Percentiles rank a stretch among this genome's conserved stretches.
phyloP scores from a whole-genome alignment of 2,113 vertebrate species.

The Platysteira castanea region DNA sequence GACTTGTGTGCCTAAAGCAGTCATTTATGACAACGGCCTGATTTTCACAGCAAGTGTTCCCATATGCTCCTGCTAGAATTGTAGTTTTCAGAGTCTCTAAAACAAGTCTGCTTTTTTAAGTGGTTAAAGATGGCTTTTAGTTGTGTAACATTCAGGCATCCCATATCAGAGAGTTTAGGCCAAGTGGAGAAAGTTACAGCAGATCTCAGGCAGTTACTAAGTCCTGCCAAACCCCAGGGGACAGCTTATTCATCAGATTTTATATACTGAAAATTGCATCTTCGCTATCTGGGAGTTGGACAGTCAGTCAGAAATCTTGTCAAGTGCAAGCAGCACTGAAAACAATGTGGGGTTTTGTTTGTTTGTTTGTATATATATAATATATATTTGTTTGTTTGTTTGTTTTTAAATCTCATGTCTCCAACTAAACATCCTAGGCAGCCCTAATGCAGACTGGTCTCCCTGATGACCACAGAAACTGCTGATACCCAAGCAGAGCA shows the following conservation, averaged over 20 bases:
- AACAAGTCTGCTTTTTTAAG: neutral
- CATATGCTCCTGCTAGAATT: neutral
- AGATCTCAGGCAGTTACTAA: conserved; percentile 16
- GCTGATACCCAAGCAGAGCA: neutral
- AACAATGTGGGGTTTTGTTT: neutral
- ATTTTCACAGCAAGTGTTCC: conserved; percentile 10
- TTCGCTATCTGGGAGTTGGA: neutral
- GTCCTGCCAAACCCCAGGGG: conserved; percentile 10
- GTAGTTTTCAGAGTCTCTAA: conserved; percentile 1
- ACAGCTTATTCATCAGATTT: conserved; percentile 28
- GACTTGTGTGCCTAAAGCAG: neutral
- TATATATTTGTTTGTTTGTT: no score
- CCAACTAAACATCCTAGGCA: neutral
- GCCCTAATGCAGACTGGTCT: neutral
- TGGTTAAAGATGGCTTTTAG: conserved; percentile 32
- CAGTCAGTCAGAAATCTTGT: neutral
- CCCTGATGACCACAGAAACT: neutral
- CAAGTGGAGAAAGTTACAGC: conserved; percentile 39
- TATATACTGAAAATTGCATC: neutral
- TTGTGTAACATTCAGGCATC: conserved; percentile 28
- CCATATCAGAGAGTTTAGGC: neutral
- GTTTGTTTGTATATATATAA: no score
- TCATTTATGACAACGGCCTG: neutral
- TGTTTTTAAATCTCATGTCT: neutral
- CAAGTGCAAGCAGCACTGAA: neutral